Evolutionary conservation across 2,888 invertebrate genomes (phyloP), one percentile per base, ranked within the genome.

Genomic region (Philopedon plagiatum): DNA sequence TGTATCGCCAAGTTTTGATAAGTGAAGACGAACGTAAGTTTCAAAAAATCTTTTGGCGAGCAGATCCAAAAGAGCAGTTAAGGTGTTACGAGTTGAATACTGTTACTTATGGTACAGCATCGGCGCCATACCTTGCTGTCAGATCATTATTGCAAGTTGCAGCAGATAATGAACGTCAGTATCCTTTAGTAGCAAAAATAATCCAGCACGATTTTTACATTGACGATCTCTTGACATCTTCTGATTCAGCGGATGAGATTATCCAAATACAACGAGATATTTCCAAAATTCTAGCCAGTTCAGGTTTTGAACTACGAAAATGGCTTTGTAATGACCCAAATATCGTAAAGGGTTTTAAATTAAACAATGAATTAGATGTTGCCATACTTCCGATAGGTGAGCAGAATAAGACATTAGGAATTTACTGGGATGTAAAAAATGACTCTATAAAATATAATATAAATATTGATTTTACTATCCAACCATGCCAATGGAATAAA

Each of bases 71-170:
- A 1, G 57, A 54, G n/a, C 9, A 68, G 5, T 5, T 78, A 32
- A 44, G 69, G 62, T 62, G 60, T 54, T 76, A 34, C 8, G 60
- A 76, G 63, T 34, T 78, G 46, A 75, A 61, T 32, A 76, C 73
- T 2, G 71, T 78, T 1, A 77, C 74, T 3, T 78, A 77, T 54
- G 79, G 79, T 3, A 77, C 66, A 7, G 74, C 76, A 0, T 71
- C 76, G 19, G 8, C 79, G 3, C 23, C 72, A 23, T 75, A 74
- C 34, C 44, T 79, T 0, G 75, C 65, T 11, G 37, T 57, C 4
- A 13, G 57, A n/a, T 63, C 70, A 13, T 58, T 74, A 19, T 34
- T 34, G 18, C 75, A 75, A 64, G 57, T 76, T 21, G 76, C 67
- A 9, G 26, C 56, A 18, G 73, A 76, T 15, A 58, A 62, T 39